Evolutionary conservation across 2,113 vertebrate species (phyloP).

Genomic region (Passer domesticus): DNA sequence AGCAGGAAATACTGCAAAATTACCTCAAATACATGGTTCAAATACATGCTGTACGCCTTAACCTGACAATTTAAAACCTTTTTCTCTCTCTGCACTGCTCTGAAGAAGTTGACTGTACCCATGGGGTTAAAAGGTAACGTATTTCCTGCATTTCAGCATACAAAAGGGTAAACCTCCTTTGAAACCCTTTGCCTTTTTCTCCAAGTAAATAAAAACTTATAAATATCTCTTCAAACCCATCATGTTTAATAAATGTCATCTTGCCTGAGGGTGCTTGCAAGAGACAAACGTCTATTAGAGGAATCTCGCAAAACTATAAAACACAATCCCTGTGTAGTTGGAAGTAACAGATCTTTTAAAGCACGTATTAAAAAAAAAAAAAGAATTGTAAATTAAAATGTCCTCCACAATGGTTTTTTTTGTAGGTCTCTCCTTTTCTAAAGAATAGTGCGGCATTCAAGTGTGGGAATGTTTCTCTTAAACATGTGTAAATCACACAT

Average conservation of each 20-base stretch:
- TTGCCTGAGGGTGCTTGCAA: neutral
- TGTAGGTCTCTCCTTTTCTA: neutral
- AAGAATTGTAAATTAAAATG: slow-evolving; percentile 67
- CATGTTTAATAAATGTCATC: slow-evolving; percentile 38
- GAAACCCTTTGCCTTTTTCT: slow-evolving; percentile 8
- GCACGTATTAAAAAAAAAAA: neutral
- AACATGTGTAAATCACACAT: slow-evolving; percentile 71
- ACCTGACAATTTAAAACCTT: neutral
- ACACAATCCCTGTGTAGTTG: slow-evolving; percentile 6
- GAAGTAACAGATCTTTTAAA: slow-evolving; percentile 59
- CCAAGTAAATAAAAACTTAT: slow-evolving; percentile 4
- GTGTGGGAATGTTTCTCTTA: slow-evolving; percentile 71
- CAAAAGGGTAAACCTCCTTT: slow-evolving; percentile 6
- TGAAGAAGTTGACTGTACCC: neutral
- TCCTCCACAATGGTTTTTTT: neutral
- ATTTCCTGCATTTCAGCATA: neutral
- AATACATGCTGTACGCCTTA: neutral
- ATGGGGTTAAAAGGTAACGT: neutral
- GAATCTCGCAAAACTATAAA: slow-evolving; percentile 16
- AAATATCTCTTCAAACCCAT: slow-evolving; percentile 10
- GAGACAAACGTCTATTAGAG: neutral
- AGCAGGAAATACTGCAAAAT: neutral
- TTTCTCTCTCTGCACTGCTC: neutral
- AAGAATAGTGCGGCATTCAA: slow-evolving; percentile 46
- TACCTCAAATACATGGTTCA: neutral